Percentiles rank a stretch among this genome's conserved stretches.
These are phyloP conservation scores for Ctena decussata DNA, from an alignment of 2,888 invertebrate species.

Conservation along the genomic window DNA sequence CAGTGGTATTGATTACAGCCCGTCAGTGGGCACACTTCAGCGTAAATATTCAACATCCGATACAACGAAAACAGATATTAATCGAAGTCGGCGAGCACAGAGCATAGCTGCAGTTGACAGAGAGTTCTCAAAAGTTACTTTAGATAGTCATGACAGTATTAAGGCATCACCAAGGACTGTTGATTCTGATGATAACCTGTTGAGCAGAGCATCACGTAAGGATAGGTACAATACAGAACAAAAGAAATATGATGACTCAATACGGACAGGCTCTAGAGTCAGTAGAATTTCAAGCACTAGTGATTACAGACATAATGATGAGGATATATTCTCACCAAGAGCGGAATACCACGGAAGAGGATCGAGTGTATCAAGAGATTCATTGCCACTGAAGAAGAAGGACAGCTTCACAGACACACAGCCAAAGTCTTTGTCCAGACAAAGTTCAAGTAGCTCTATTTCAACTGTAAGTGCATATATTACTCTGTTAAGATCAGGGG, in stretches of 20 bases:
- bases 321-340: conserved; percentile 48
- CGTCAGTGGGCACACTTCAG: conserved; percentile 48
- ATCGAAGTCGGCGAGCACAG: conserved; percentile 60
- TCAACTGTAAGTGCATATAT: conserved; percentile 63
- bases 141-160: conserved; percentile 57
- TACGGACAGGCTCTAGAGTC: conserved; percentile 53
- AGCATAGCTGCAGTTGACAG: conserved; percentile 61
- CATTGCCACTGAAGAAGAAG: conserved; percentile 1
- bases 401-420: conserved; percentile 40
- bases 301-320: conserved; percentile 33
- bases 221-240: conserved; percentile 55
- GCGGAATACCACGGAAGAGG: conserved; percentile 35
- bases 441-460: conserved; percentile 73
- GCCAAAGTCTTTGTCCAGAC: conserved; percentile 65
- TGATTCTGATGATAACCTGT: conserved; percentile 55
- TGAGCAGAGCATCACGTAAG: conserved; percentile 54
- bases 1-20: conserved; percentile 45
- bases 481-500: too few relatives aligned
- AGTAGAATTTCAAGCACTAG: conserved; percentile 49
- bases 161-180: conserved; percentile 50
- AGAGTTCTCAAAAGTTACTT: conserved; percentile 44
- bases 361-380: conserved; percentile 48
- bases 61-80: conserved; percentile 42
- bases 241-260: conserved; percentile 42
- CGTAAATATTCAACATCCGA: conserved; percentile 43